A percentile compares a stretch with the other conserved stretches of the same genome.
phyloP scores from a whole-genome alignment of 2,113 vertebrate genomes.

The Pitta sordida region DNA sequence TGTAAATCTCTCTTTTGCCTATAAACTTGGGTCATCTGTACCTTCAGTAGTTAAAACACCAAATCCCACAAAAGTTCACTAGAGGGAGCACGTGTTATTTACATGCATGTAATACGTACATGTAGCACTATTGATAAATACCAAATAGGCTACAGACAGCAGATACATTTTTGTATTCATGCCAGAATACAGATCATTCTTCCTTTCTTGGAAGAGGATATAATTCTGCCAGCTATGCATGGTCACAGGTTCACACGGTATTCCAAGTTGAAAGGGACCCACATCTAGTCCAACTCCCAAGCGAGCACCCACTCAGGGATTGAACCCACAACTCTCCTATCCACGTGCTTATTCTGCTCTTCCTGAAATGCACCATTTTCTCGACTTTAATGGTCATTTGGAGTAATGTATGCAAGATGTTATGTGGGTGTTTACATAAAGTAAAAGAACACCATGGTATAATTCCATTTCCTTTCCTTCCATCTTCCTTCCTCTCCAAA shows the following conservation, averaged over 20 bases:
- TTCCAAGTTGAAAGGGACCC: too few relatives aligned
- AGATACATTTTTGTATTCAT: background rate
- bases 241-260: too few relatives aligned
- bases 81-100: conserved; percentile 25
- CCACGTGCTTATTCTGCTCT: background rate
- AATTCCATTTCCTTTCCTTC: background rate
- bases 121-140: background rate
- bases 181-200: background rate
- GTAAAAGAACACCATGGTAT: background rate
- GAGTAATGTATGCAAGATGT: background rate
- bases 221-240: background rate
- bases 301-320: too few relatives aligned
- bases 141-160: background rate
- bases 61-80: background rate
- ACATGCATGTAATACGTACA: too few relatives aligned
- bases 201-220: background rate
- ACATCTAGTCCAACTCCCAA: too few relatives aligned
- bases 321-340: too few relatives aligned
- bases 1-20: background rate
- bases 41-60: background rate
- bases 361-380: background rate
- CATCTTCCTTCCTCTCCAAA: background rate
- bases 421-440: background rate
- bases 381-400: background rate
- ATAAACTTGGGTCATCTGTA: background rate